These are phyloP conservation scores for Phthorimaea operculella DNA, from an alignment of 1,140 invertebrate species.

Conservation along the genomic window DNA sequence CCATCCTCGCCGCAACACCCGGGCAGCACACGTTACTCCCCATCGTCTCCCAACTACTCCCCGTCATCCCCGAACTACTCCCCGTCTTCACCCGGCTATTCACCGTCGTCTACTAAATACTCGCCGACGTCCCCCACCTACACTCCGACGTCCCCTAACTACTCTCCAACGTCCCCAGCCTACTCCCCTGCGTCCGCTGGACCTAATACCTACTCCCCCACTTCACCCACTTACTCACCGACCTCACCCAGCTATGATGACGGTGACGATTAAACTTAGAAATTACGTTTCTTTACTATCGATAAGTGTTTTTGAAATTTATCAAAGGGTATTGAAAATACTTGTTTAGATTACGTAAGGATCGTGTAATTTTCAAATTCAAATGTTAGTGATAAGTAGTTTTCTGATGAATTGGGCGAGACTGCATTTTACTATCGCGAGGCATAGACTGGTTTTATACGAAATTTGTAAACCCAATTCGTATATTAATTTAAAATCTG, in stretches of 20 bases:
- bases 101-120: slow-evolving; percentile 83
- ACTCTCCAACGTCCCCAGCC: slow-evolving; percentile 81
- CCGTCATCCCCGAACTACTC: slow-evolving; percentile 88
- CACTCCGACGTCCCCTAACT: slow-evolving; percentile 76
- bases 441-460: no score
- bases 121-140: slow-evolving; percentile 77
- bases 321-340: neutral
- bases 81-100: slow-evolving; percentile 85
- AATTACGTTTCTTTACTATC: neutral
- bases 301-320: slow-evolving; percentile 1
- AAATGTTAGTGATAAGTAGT: no score
- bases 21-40: slow-evolving; percentile 78
- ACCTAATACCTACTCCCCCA: slow-evolving; percentile 80
- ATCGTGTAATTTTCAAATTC: no score
- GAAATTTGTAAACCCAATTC: no score
- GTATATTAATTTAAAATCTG: no score
- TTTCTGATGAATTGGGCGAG: no score
- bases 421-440: no score
- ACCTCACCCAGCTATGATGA: slow-evolving; percentile 72
- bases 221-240: slow-evolving; percentile 80
- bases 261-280: slow-evolving; percentile 47
- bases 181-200: slow-evolving; percentile 81
- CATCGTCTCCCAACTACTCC: slow-evolving; percentile 83
- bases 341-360: no score
- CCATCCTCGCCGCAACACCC: slow-evolving; percentile 77